Evolutionary conservation across 23 tunicate species (phyloP), one percentile per base, ranked within the genome.

Genomic region (Clavelina lepadiformis): DNA sequence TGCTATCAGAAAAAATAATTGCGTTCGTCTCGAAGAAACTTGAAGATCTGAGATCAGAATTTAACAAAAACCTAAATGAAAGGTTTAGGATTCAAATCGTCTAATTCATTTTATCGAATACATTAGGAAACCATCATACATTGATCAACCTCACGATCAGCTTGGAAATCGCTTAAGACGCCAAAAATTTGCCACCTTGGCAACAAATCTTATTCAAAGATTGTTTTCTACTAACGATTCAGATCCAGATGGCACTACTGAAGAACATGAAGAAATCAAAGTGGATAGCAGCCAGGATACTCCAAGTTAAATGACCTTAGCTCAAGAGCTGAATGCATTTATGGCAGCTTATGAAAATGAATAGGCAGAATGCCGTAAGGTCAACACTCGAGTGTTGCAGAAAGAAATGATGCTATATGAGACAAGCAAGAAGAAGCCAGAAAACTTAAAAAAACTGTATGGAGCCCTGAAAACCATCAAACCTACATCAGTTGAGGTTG

Each of bases 391-490:
- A 36, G 70, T 64, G 22, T 29, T 64, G 51, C 59, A 64, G 37
- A 64, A 64, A 64, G 70, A 64, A 54, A 64, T 64, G 70, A 38
- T 64, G 26, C 26, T 64, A 30, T 64, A 64, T 64, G 70, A 64
- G 37, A 64, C 31, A 26, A 64, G 36, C 31, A 23, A 64, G 37
- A 64, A 15, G 26, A 64, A 27, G 53, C 59, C 70, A 36, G 31
- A 64, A 26, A 64, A 64, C 15, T 7, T 36, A 36, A 54, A 64
- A 64, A 64, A 64, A 54, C 22, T 64, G 70, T 64, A 64, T 38
- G 70, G 24, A 36, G 70, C 70, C 15, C 59, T 38, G 37, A 64
- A 37, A 58, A 58, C 65, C 35, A 58, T 58, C 65, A 58, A 58
- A 58, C 65, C 65, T 38, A 58, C 65, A 29, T 58, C 65, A 58